These are phyloP conservation scores for Sthenelais limicola DNA, from an alignment of 2,888 invertebrate genomes.

Conservation along the genomic window DNA sequence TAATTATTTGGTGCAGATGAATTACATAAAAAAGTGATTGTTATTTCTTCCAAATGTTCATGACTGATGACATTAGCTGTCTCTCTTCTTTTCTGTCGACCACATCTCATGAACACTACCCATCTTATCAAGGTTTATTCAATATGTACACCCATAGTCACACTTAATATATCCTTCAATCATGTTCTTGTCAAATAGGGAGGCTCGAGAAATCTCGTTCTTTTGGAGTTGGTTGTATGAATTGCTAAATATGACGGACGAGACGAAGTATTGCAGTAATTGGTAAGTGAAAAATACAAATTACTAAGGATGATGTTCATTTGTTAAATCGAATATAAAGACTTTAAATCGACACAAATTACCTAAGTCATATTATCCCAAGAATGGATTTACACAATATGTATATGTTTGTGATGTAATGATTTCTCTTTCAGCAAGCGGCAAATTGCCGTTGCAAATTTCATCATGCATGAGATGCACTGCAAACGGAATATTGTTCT, in stretches of 20 bases:
- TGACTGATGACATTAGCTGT: neutral
- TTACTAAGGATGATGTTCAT: too few relatives aligned
- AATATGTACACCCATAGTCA: too few relatives aligned
- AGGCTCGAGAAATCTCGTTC: neutral
- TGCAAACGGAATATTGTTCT: constrained; percentile 80
- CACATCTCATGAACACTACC: neutral
- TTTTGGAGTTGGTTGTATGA: neutral
- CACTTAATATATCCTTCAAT: neutral
- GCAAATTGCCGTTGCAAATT: constrained; percentile 80
- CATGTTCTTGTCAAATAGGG: neutral
- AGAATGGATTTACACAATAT: too few relatives aligned
- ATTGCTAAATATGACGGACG: constrained; percentile 12
- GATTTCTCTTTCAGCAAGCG: constrained; percentile 74
- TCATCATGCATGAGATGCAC: constrained; percentile 81
- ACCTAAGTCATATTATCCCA: too few relatives aligned
- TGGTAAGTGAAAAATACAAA: constrained; percentile 41
- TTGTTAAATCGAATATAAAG: too few relatives aligned
- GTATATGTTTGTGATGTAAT: too few relatives aligned
- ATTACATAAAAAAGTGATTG: too few relatives aligned
- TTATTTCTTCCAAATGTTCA: too few relatives aligned
- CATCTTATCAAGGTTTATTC: too few relatives aligned
- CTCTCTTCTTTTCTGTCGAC: neutral
- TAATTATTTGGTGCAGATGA: too few relatives aligned
- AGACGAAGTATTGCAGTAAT: constrained; percentile 41
- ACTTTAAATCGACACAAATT: too few relatives aligned